Conservation (phyloP, 2,113 vertebrate species). For the Lepus americanus region DNA sequence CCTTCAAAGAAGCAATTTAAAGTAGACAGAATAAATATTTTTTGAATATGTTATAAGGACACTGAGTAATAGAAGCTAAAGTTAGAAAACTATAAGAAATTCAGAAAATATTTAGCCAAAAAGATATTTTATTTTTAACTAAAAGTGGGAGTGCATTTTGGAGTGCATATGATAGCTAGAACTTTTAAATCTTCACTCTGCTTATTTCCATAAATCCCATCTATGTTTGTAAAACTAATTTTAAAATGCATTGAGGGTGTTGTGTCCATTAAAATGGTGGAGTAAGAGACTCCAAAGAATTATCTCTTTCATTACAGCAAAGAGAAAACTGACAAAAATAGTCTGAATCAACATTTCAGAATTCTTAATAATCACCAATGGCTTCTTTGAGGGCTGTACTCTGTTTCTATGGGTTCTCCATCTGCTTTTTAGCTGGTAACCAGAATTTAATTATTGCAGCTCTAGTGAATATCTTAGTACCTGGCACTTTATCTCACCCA, state of each 20-base stretch:
- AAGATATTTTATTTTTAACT: neutral
- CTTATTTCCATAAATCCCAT: neutral
- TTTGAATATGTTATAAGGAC: constrained; percentile 25
- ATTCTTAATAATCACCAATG: neutral
- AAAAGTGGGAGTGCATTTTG: neutral
- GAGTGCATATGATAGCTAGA: neutral
- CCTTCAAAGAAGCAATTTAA: neutral
- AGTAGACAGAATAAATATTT: neutral
- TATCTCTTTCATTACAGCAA: neutral
- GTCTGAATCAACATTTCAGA: constrained; percentile 1
- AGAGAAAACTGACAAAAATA: neutral
- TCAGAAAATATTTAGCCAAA: neutral
- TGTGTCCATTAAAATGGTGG: neutral
- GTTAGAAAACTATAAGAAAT: neutral
- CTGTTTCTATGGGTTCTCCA: neutral
- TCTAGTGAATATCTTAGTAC: neutral
- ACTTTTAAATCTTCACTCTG: neutral
- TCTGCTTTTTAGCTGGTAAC: neutral
- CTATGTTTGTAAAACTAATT: neutral
- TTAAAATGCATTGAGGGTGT: neutral
- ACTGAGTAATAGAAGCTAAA: neutral
- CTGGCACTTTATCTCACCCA: neutral
- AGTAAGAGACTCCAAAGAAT: neutral
- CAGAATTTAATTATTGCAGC: neutral
- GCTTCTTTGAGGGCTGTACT: neutral